Base-by-base conservation (phyloP, 2,797 vertebrate species). In the Petrocephalus sullivani region DNA sequence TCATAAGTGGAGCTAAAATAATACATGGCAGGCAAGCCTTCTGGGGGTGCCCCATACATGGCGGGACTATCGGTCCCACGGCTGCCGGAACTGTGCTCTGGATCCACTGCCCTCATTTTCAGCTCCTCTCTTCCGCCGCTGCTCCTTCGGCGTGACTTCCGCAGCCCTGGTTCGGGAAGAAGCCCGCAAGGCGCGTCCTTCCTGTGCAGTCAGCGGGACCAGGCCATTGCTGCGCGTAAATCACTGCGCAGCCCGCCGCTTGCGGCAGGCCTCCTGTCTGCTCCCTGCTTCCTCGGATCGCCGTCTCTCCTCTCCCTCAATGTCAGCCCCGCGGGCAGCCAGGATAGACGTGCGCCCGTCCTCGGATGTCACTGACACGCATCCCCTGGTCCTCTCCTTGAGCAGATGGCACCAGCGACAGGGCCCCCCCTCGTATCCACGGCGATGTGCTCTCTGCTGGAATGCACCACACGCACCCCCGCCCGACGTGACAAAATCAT, bases 231-330 rank as follows among this genome's bases (percentile, higher is more conserved):
- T 95, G 95, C 94, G 93, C 95, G 94, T 94, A 96, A 95, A 96
- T 96, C 96, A 95, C 95, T 92, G 95, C 90, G 95, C 97, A 95
- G 95, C 92, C 94, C 97, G 97, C 96, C 97, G 96, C 95, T 96
- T 95, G 94, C 97, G 98, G 97, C 98, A 98, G 97, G 95, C 94
- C 96, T 97, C 97, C 97, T 97, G 96, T 94, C 93, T 97, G 97
- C 98, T 98, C 96, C 96, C 96, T 96, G 96, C 98, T 97, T 96
- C 98, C 97, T 98, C 98, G 97, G 98, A 98, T 97, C 97, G 95
- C 95, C 95, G 96, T 97, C 97, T 97, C 97, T 97, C 97, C 97
- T 97, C 96, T 98, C 97, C 97, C 97, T 97, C 97, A 96, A 94
- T 97, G 97, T 98, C 97, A 98, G 97, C 97, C 98, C 61, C 95